A percentile compares a stretch with the other conserved stretches of the same genome.
Evolutionary conservation across 2,797 vertebrate genomes (phyloP).

Genomic region (Molossus alvarezi): DNA sequence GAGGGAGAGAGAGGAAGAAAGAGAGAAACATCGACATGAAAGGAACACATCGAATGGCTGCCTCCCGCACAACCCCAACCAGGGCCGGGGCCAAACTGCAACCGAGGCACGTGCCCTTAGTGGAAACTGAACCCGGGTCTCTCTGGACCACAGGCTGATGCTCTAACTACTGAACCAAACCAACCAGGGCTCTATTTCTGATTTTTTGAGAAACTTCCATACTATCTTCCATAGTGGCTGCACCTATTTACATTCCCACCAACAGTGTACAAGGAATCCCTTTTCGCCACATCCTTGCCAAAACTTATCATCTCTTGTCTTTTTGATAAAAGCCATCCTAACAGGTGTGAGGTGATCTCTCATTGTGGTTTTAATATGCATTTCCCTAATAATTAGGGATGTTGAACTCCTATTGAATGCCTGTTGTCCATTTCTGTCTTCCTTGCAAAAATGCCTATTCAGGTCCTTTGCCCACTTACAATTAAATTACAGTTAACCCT

Average conservation of each 20-base stretch:
- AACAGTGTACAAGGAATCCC: not conserved
- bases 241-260: not conserved
- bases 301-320: not conserved
- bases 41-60: no score
- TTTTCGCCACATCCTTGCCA: not conserved
- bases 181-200: not conserved
- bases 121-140: no score
- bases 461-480: not conserved
- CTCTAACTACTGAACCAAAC: no score
- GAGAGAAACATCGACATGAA: no score
- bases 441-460: not conserved
- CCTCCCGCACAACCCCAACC: no score
- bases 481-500: not conserved
- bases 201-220: not conserved
- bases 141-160: no score
- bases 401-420: not conserved
- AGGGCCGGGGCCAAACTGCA: no score
- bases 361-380: not conserved
- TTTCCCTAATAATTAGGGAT: not conserved
- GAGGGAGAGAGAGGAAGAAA: no score
- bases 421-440: not conserved
- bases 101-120: no score
- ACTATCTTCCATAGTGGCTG: not conserved
- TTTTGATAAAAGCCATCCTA: conserved; percentile 32
- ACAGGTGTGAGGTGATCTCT: not conserved